These are phyloP conservation scores for Glaucidium brasilianum DNA, from an alignment of 2,113 vertebrate species.

Conservation along the genomic window DNA sequence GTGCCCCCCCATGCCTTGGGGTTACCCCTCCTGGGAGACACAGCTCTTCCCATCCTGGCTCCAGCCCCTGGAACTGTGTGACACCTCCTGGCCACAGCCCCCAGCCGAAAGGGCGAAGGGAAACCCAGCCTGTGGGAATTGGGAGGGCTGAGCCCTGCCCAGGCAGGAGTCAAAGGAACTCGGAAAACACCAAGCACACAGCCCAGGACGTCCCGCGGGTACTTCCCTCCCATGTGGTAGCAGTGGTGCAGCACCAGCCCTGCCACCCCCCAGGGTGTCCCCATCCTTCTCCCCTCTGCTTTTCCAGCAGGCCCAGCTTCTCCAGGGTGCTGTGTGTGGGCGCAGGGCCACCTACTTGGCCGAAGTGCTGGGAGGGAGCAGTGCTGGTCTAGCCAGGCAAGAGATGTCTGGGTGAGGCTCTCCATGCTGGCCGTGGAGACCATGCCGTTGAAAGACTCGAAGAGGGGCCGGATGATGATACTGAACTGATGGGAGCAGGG, in stretches of 20 bases:
- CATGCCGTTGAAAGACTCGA: conserved; percentile 95
- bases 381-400: conserved; percentile 94
- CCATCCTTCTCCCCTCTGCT: background rate
- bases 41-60: background rate
- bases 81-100: background rate
- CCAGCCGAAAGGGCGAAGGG: background rate
- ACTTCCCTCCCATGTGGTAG: accelerated
- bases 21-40: background rate
- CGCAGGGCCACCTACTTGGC: conserved; percentile 81
- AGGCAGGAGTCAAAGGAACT: background rate
- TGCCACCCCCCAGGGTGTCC: accelerated
- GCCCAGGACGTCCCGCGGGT: accelerated
- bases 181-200: accelerated
- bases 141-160: background rate
- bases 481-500: conserved; percentile 82
- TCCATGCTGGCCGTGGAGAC: conserved; percentile 91
- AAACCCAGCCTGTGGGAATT: background rate
- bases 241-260: background rate
- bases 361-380: conserved; percentile 90
- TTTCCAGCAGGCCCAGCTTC: background rate
- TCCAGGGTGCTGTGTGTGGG: background rate
- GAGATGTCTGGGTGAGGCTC: conserved; percentile 86
- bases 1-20: too few relatives aligned
- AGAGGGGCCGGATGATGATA: conserved; percentile 91
- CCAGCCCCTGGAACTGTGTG: accelerated